A percentile compares a stretch with the other conserved stretches of the same genome.
These are phyloP conservation scores for Orthosia gothica DNA, from an alignment of 2,888 invertebrate genomes.

Conservation along the genomic window DNA sequence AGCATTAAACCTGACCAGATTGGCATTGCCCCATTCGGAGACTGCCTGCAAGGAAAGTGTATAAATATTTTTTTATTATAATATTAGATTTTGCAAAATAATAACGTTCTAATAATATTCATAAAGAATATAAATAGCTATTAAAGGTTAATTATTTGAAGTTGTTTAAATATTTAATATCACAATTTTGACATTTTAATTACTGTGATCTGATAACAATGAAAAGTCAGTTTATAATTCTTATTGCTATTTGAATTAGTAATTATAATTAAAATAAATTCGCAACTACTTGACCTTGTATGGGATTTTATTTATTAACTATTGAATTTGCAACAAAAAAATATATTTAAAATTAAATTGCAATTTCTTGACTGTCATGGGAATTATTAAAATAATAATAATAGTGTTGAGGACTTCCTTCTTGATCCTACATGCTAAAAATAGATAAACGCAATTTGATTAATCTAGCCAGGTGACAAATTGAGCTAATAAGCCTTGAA, in stretches of 20 bases:
- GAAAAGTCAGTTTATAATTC: background rate
- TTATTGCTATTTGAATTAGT: background rate
- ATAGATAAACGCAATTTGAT: no score
- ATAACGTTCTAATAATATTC: background rate
- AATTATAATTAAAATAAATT: background rate
- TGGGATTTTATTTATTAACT: background rate
- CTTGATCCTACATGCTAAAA: no score
- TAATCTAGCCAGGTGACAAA: no score
- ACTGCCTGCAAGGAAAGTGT: no score
- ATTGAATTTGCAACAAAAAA: background rate
- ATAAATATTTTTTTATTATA: background rate
- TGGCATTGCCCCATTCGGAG: no score
- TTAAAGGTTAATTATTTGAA: background rate
- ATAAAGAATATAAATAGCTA: background rate
- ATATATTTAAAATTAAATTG: background rate
- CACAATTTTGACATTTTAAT: background rate
- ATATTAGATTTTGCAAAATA: background rate
- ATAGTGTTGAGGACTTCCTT: no score
- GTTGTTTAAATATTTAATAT: background rate
- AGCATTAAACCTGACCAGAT: no score
- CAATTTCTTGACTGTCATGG: no score
- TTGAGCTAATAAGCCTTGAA: no score
- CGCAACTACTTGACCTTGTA: background rate
- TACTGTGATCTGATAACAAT: background rate
- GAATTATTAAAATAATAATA: no score